phyloP scores from a whole-genome alignment of 53 echinoderm and acorn worm genomes.

The Echinarachnius parma region DNA sequence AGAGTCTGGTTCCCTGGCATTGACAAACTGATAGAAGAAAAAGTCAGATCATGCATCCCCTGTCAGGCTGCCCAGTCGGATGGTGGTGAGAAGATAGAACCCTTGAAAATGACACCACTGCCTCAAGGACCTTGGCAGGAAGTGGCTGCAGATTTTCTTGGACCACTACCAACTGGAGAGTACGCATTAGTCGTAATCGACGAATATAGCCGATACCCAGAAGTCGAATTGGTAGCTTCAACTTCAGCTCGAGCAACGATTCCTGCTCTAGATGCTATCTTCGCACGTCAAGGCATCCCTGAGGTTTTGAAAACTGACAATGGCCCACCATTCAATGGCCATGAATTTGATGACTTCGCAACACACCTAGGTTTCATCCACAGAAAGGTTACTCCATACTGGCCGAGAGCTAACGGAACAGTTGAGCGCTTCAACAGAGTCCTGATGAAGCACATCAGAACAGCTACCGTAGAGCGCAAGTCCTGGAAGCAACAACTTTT shows the following conservation, averaged over 20 bases:
- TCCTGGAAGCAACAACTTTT: constrained; percentile 42
- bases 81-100: constrained; percentile 29
- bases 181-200: constrained; percentile 29
- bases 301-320: constrained; percentile 47
- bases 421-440: constrained; percentile 44
- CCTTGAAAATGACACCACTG: constrained; percentile 35
- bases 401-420: constrained; percentile 46
- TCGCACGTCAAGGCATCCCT: constrained; percentile 48
- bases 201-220: constrained; percentile 26
- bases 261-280: constrained; percentile 46
- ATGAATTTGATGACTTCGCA: constrained; percentile 41
- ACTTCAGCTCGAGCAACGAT: constrained; percentile 55
- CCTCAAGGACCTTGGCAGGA: constrained; percentile 31
- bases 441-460: constrained; percentile 28
- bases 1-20: constrained; percentile 44
- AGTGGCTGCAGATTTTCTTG: constrained; percentile 50
- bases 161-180: constrained; percentile 32
- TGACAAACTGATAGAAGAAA: constrained; percentile 5
- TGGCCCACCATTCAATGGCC: constrained; percentile 53
- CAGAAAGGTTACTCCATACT: constrained; percentile 35
- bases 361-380: constrained; percentile 32
- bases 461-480: constrained; percentile 14
- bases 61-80: constrained; percentile 30
- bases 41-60: constrained; percentile 22
- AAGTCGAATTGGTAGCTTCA: constrained; percentile 22